Evolutionary conservation across 2,888 invertebrate species (phyloP), one percentile per base, ranked within the genome.

Genomic region (Anodontia alba): DNA sequence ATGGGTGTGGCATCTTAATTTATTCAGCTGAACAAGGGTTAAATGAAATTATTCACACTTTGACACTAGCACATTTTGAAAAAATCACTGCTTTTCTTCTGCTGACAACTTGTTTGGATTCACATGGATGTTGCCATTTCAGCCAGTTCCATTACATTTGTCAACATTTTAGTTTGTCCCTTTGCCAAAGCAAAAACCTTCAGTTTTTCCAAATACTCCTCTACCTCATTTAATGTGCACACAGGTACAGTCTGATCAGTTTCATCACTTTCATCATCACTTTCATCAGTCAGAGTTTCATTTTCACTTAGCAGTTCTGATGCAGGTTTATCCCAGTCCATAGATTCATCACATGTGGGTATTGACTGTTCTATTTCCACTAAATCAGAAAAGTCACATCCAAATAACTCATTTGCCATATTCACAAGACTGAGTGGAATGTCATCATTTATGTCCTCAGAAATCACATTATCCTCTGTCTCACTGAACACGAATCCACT

Each of bases 351-450:
- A 75, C 78, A 81, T 68, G 78, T 81, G 15, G 38, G 23, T 0
- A 81, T 20, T 8, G 54, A n/a, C n/a, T 33, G 7, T 20, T 78
- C 76, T 10, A 78, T 54, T 7, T 36, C 8, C 17, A 49, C 23
- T 26, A 81, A 23, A 20, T 81, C 78, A 8, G 71, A 57, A 46
- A 54, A 81, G 0, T 74, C 74, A 70, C 72, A 72, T 5, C 80
- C 80, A 66, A 76, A 80, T 29, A 80, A 26, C 17, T 76, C 76
- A 23, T 51, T 12, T 15, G 81, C 38, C n/a, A 81, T 26, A 51
- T 66, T 51, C 3, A 75, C 23, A 31, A 46, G 49, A 2, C 26
- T 26, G 12, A 81, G 66, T 17, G 77, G 73, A n/a, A 71, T 42
- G 33, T 76, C 71, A 49, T 77, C 76, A 62, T 77, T 73, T 36